A percentile compares a stretch with the other conserved stretches of the same genome.
phyloP scores from a whole-genome alignment of 2,113 vertebrate species.

The Falcunculus frontatus region DNA sequence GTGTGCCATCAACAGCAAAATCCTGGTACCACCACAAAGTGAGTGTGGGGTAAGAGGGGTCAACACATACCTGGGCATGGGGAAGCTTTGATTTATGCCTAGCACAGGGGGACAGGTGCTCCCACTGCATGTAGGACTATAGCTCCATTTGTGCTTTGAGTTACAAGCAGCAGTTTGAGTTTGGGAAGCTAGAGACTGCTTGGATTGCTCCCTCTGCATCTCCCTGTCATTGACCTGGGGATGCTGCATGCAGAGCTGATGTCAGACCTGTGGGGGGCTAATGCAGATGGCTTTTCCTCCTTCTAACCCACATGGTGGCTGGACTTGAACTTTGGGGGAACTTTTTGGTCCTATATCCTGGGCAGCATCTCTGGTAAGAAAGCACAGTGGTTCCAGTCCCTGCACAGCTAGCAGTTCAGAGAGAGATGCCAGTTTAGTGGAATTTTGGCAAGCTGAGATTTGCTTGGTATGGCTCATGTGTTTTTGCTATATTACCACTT shows the following conservation, averaged over 20 bases:
- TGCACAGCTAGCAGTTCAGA: background rate
- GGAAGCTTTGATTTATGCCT: background rate
- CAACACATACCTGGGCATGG: background rate
- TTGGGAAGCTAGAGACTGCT: background rate
- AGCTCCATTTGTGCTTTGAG: background rate
- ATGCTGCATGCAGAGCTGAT: background rate
- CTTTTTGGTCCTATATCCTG: background rate
- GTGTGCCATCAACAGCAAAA: slow-evolving; percentile 94
- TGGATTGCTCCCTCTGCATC: background rate
- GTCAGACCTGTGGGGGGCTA: background rate
- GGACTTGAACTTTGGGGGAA: background rate
- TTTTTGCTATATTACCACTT: background rate
- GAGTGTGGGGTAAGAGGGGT: slow-evolving; percentile 22
- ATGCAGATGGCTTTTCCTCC: background rate
- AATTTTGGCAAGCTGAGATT: background rate
- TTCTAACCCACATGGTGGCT: background rate
- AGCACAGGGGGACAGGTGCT: background rate
- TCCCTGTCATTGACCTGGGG: background rate
- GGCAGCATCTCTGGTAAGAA: background rate
- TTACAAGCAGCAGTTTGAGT: background rate
- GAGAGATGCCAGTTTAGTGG: background rate
- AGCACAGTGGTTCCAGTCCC: background rate
- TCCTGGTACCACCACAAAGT: slow-evolving; percentile 93
- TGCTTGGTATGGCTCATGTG: background rate
- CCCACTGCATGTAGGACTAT: background rate